A percentile compares a stretch with the other conserved stretches of the same genome.
Conservation (phyloP, 2,113 vertebrate genomes). For the Turdus rufiventris region DNA sequence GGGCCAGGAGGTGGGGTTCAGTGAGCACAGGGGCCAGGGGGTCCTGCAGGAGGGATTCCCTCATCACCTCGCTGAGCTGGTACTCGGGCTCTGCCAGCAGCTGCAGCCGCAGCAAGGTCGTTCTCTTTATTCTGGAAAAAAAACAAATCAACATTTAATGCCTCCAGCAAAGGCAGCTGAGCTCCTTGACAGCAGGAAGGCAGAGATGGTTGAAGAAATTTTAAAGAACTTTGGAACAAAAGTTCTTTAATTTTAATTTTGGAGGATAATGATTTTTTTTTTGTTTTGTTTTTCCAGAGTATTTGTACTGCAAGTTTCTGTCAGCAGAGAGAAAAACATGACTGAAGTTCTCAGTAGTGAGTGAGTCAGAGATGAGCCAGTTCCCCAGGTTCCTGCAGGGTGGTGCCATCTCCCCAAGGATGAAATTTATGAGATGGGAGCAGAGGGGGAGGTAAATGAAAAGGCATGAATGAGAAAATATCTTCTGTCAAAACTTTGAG, state of each 20-base stretch:
- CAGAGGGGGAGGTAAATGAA: neutral
- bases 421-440: neutral
- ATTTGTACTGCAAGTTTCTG: neutral
- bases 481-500: neutral
- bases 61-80: conserved; percentile 88
- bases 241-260: neutral
- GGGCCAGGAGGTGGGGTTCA: conserved; percentile 85
- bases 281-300: neutral
- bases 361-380: neutral
- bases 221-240: neutral
- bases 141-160: neutral
- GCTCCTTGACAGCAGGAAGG: neutral
- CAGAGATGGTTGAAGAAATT: neutral
- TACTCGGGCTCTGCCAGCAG: conserved; percentile 78
- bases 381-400: neutral
- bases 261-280: neutral
- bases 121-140: conserved; percentile 83
- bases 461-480: neutral
- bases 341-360: neutral
- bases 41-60: conserved; percentile 87
- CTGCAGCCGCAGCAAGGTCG: conserved; percentile 81
- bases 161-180: neutral
- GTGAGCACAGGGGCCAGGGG: conserved; percentile 80
- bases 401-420: neutral
- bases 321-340: neutral